A percentile compares a stretch with the other conserved stretches of the same genome.
Evolutionary conservation across 2,888 invertebrate genomes (phyloP).

Genomic region (Metellina segmentata): DNA sequence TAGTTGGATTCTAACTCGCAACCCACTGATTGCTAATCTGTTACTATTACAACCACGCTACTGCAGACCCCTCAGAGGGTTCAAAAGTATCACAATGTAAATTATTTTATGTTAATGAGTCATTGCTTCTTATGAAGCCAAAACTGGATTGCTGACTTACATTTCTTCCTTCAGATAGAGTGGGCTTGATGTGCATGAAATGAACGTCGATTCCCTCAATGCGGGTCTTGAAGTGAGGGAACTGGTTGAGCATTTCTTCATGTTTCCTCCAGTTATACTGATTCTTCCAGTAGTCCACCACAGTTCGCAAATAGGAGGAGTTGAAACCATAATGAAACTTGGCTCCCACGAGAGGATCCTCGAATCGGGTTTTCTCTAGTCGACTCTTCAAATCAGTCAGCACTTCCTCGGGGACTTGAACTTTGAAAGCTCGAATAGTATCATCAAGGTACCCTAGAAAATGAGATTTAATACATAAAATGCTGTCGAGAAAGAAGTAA

Average conservation of each 20-base stretch:
- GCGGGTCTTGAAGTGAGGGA: constrained; percentile 88
- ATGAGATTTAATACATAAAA: not conserved
- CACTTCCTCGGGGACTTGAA: constrained; percentile 48
- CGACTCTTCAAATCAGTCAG: constrained; percentile 83
- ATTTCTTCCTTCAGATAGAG: constrained; percentile 78
- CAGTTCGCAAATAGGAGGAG: constrained; percentile 85
- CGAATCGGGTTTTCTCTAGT: constrained; percentile 82
- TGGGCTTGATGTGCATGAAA: constrained; percentile 87
- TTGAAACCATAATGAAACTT: constrained; percentile 92
- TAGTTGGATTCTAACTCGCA: too few species aligned
- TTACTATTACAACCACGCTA: too few species aligned
- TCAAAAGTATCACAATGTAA: too few species aligned
- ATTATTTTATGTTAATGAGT: too few species aligned
- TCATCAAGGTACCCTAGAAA: not conserved
- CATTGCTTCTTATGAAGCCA: too few species aligned
- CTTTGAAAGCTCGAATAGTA: constrained; percentile 49
- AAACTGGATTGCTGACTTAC: not conserved
- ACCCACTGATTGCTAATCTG: too few species aligned
- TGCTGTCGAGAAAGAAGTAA: not conserved
- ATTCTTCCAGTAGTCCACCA: constrained; percentile 89
- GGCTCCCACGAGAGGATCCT: constrained; percentile 82
- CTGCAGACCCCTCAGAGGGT: too few species aligned
- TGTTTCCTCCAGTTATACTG: constrained; percentile 88
- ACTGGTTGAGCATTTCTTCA: constrained; percentile 87
- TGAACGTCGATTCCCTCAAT: constrained; percentile 87